Evolutionary conservation across 2,797 vertebrate genomes (phyloP).

Genomic region (Hozukius guyotensis): DNA sequence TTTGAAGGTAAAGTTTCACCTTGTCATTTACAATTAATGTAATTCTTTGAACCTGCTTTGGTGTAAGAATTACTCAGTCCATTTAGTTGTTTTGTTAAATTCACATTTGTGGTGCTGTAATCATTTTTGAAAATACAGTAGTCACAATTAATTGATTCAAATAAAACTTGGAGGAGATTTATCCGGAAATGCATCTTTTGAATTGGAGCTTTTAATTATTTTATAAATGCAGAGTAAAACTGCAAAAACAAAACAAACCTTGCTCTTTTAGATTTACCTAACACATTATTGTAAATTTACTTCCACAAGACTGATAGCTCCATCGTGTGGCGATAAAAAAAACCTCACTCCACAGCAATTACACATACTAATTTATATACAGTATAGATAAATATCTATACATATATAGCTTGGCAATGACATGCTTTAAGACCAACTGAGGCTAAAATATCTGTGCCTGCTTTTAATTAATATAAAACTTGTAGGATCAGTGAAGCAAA

Average conservation of each 20-base stretch:
- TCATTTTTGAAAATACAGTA: background rate
- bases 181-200: background rate
- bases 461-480: background rate
- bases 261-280: background rate
- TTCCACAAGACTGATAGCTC: background rate
- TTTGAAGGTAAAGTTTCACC: background rate
- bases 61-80: background rate
- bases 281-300: background rate
- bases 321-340: slow-evolving; percentile 11
- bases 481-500: background rate
- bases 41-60: background rate
- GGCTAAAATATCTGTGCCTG: background rate
- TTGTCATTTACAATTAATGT: background rate
- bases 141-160: background rate
- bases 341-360: background rate
- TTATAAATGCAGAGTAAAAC: background rate
- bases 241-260: background rate
- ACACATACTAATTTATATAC: rapidly evolving
- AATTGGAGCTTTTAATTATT: background rate
- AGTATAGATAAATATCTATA: background rate
- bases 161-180: background rate
- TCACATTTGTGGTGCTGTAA: background rate
- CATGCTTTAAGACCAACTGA: background rate
- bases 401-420: background rate
- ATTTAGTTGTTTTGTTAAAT: background rate